Evolutionary conservation across 1,140 invertebrate species (phyloP).

Genomic region (Bacillus rossius): DNA sequence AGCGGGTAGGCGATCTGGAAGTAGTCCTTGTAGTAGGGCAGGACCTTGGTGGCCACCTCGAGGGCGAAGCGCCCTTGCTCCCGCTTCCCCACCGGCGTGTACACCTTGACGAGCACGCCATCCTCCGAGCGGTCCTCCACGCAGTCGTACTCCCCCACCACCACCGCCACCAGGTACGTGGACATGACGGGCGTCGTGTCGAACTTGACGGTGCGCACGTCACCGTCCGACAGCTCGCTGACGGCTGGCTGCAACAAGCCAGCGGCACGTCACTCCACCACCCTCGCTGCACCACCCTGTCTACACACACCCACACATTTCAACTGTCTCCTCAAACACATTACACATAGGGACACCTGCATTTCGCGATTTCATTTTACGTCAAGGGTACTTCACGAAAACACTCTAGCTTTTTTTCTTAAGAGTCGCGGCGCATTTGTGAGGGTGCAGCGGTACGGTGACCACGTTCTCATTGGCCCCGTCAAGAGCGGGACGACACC

Average conservation of each 20-base stretch:
- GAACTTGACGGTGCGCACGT: conserved; percentile 64
- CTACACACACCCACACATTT: no score
- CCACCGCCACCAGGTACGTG: conserved; percentile 89
- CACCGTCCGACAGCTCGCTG: conserved; percentile 42
- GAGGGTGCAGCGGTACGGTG: no score
- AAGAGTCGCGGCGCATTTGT: no score
- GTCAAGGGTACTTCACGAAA: no score
- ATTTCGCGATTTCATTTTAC: no score
- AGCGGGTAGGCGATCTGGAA: conserved; percentile 93
- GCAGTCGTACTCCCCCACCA: conserved; percentile 93
- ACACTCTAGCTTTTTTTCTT: no score
- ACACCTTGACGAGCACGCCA: conserved; percentile 83
- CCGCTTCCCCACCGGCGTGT: conserved; percentile 86
- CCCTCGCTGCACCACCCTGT: no score
- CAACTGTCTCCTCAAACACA: no score
- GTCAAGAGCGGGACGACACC: no score
- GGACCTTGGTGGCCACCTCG: conserved; percentile 75
- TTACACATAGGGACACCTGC: no score
- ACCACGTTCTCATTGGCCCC: no score
- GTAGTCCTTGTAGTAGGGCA: conserved; percentile 92
- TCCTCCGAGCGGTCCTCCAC: conserved; percentile 75
- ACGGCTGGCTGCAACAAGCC: conserved; percentile 53
- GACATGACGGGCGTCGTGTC: conserved; percentile 92
- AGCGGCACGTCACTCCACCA: neutral
- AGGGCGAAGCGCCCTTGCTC: conserved; percentile 91